Evolutionary conservation across 2,113 vertebrate genomes (phyloP).

Genomic region (Anser brachyrhynchus): DNA sequence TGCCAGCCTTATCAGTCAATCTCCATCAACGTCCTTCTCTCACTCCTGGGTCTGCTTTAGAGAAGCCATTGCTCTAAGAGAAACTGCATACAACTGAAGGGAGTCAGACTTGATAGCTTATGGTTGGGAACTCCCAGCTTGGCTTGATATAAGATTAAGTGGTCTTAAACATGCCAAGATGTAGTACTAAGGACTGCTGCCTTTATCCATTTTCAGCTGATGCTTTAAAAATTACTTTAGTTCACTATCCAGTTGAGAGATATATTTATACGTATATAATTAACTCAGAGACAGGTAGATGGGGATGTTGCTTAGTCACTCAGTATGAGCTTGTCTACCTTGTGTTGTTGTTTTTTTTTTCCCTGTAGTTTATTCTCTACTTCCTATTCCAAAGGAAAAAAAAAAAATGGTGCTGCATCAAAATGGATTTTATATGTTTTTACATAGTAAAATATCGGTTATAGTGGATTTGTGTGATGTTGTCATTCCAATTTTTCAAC

Average conservation of each 20-base stretch:
- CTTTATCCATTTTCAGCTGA: not conserved
- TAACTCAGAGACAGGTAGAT: not conserved
- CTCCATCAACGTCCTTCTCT: rapidly evolving
- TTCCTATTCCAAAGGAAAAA: not conserved
- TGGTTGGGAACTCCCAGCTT: not conserved
- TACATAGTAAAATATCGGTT: not conserved
- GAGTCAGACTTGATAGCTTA: not conserved
- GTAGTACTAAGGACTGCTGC: not conserved
- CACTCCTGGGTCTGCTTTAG: not conserved
- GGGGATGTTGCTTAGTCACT: not conserved
- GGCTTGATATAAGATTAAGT: not conserved
- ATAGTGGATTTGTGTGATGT: not conserved
- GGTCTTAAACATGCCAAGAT: not conserved
- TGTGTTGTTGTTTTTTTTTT: too few relatives aligned
- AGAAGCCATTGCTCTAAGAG: not conserved
- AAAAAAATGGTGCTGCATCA: not conserved
- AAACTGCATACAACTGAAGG: not conserved
- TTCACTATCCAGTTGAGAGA: not conserved
- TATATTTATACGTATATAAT: not conserved
- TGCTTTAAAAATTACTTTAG: not conserved
- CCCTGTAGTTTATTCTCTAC: not conserved
- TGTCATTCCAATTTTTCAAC: not conserved
- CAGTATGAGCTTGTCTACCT: not conserved
- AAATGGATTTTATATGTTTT: not conserved
- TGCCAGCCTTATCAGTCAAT: not conserved